Percentiles rank a stretch among this genome's conserved stretches.
phyloP scores from a whole-genome alignment of 2,888 invertebrate species.

The Lasioglossum figueresi region DNA sequence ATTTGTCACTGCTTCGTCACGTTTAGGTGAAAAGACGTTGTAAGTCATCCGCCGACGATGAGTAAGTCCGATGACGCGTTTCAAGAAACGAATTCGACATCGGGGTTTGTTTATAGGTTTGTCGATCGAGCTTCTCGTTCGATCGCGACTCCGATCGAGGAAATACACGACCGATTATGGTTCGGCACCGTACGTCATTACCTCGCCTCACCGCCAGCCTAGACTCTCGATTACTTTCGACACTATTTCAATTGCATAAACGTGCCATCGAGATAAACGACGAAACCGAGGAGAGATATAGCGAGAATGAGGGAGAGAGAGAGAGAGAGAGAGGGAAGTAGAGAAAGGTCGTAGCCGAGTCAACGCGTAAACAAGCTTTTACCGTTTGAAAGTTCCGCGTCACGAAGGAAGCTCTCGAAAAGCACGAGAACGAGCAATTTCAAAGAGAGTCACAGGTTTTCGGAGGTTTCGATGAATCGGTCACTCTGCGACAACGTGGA shows the following conservation, averaged over 20 bases:
- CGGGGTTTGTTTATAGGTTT: not conserved
- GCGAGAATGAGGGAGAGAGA: too few species aligned
- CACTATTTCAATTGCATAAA: slow-evolving; percentile 11
- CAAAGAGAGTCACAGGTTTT: not conserved
- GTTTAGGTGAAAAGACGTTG: not conserved
- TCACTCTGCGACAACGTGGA: not conserved
- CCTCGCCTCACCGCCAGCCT: not conserved
- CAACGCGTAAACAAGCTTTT: not conserved
- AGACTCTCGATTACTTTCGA: not conserved
- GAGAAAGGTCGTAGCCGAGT: not conserved
- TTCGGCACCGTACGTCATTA: not conserved
- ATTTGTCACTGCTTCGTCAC: not conserved
- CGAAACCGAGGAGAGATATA: not conserved
- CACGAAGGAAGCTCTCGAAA: not conserved
- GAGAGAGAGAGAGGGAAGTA: not conserved
- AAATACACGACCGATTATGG: not conserved
- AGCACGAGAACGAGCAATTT: not conserved
- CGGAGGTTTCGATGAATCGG: not conserved
- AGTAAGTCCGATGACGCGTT: not conserved
- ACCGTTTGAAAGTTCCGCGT: slow-evolving; percentile 14
- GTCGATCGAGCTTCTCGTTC: not conserved
- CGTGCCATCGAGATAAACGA: not conserved
- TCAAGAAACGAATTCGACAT: too few species aligned
- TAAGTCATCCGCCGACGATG: not conserved
- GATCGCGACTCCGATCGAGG: not conserved